These are phyloP conservation scores for Oligia fasciuncula DNA, from an alignment of 2,888 invertebrate genomes.

Conservation along the genomic window DNA sequence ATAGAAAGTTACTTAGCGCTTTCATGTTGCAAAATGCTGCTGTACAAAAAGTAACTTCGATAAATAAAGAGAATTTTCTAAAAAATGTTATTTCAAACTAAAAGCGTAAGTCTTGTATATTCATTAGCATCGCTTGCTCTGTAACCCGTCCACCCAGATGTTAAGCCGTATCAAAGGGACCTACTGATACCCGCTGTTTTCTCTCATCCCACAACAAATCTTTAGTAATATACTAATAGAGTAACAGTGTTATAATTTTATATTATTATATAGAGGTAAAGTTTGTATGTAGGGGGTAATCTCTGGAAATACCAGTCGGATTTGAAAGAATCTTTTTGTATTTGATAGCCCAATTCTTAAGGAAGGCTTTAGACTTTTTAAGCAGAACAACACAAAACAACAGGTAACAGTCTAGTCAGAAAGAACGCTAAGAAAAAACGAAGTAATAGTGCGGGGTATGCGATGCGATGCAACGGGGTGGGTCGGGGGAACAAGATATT, in stretches of 20 bases:
- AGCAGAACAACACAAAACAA: too few species aligned
- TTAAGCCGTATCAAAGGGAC: not conserved
- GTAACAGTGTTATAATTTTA: too few species aligned
- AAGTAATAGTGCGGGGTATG: too few species aligned
- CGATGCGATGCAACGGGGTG: too few species aligned
- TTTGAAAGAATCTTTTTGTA: too few species aligned
- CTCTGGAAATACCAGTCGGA: not conserved
- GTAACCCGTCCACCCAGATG: too few species aligned
- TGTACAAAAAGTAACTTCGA: not conserved
- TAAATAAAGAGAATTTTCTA: not conserved
- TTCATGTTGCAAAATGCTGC: not conserved
- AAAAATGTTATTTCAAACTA: not conserved
- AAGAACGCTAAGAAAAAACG: too few species aligned
- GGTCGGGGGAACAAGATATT: too few species aligned
- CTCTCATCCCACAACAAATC: not conserved
- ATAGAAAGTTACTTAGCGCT: not conserved
- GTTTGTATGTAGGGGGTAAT: not conserved
- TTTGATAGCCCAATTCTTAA: not conserved
- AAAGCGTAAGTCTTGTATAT: not conserved
- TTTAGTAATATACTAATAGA: too few species aligned
- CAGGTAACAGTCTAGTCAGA: too few species aligned
- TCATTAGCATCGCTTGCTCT: not conserved
- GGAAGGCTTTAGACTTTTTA: too few species aligned
- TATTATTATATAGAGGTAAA: too few species aligned
- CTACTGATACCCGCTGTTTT: not conserved